Base-by-base conservation (phyloP, 2,113 vertebrate species). In the Larimichthys polyactis region DNA sequence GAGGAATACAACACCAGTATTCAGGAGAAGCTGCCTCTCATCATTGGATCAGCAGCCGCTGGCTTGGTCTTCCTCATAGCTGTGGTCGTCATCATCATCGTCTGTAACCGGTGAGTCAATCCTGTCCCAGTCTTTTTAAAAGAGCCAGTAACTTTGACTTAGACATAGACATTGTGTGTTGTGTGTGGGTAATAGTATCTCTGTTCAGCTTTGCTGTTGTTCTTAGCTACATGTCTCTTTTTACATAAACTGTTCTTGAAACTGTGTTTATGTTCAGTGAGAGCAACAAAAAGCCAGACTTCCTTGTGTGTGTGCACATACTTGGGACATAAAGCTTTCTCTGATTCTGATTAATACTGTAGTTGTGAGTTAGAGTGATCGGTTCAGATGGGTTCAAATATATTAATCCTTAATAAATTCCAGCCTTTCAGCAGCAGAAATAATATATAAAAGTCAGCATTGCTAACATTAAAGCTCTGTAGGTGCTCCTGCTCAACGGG, bases 1-100 rank as follows among this genome's bases (percentile, higher is more conserved):
- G 98, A 96, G 0, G 98, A 99, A 87, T 99, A 99, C 92, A 98
- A 98, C 93, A 99, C 96, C 73, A 99, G 97, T 20, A 96, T 99
- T 84, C 97, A 98, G 94, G 98, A 99, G 95, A 99, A 99, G 90
- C 95, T 99, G 51, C 98, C 98, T 0, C 98, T 99, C 81, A 99
- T 99, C 93, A 96, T 99, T 0, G 98, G 98, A 88, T 99, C 98
- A 10, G 98, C 98, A 0, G 97, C 97, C 0, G 98, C 98, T 0
- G 97, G 97, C 0, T 79, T 99, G 80, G 97, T 99, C 87, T 99
- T 99, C 96, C 96, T 99, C 91, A 97, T 99, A 0, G 98, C 98
- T 0, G 94, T 99, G 71, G 97, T 99, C 0, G 96, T 99, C 92
- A 98, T 99, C 49, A 80, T 96, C 88, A 97, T 99, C 9, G 98